phyloP scores from a whole-genome alignment of 1,140 invertebrate genomes.

The Drosophila elegans region DNA sequence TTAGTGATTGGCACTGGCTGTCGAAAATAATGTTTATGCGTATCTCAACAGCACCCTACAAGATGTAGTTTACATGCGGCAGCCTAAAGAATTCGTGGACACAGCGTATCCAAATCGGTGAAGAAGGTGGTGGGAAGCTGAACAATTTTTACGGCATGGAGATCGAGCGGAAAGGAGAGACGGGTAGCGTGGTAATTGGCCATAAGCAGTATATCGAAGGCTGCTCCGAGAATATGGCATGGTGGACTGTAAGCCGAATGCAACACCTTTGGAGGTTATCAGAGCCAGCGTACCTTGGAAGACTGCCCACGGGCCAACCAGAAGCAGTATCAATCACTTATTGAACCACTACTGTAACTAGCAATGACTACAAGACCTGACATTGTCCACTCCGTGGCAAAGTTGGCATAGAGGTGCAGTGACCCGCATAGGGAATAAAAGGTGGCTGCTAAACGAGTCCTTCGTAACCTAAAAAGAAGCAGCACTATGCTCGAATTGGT shows the following conservation, averaged over 20 bases:
- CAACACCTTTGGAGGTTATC: background rate
- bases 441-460: background rate
- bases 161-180: background rate
- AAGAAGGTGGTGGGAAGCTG: too few relatives aligned
- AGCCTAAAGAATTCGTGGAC: slow-evolving; percentile 64
- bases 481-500: slow-evolving; percentile 1
- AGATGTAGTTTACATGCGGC: slow-evolving; percentile 80
- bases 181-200: slow-evolving; percentile 2
- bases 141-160: too few relatives aligned
- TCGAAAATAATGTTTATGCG: slow-evolving; percentile 37
- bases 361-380: background rate
- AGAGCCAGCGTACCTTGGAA: background rate
- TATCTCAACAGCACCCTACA: slow-evolving; percentile 82
- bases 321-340: background rate
- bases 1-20: too few relatives aligned
- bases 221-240: slow-evolving; percentile 5
- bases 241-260: background rate
- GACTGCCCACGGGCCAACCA: background rate
- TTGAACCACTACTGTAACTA: slow-evolving; percentile 3
- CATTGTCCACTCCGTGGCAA: background rate
- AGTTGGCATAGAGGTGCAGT: background rate
- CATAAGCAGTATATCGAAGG: background rate
- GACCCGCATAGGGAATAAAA: background rate
- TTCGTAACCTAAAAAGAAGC: background rate
- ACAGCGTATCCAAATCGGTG: too few relatives aligned